A percentile compares a stretch with the other conserved stretches of the same genome.
phyloP scores from a whole-genome alignment of 2,888 invertebrate genomes.

The Lycaena phlaeas region DNA sequence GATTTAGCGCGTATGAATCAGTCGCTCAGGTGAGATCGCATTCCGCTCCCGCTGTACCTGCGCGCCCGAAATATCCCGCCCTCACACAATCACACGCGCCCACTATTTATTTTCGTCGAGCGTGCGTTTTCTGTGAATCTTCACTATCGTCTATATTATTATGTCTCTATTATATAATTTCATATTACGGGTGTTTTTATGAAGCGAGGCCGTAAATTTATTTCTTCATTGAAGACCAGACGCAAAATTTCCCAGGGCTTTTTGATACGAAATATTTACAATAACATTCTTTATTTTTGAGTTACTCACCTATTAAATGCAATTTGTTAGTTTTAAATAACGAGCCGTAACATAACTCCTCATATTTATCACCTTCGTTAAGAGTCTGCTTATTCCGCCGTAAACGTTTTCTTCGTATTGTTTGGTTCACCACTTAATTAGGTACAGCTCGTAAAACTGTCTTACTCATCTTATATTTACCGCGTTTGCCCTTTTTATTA shows the following conservation, averaged over 20 bases:
- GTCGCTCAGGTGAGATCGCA: conserved; percentile 68
- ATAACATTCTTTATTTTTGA: too few species aligned
- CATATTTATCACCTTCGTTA: conserved; percentile 25
- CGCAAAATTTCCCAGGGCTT: too few species aligned
- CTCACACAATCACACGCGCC: conserved; percentile 28
- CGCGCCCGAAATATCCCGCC: conserved; percentile 60
- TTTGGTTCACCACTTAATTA: conserved; percentile 72
- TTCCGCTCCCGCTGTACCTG: conserved; percentile 62
- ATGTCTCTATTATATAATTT: not conserved
- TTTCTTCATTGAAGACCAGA: too few species aligned
- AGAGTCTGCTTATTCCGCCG: conserved; percentile 31
- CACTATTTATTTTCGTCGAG: conserved; percentile 40
- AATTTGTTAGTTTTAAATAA: not conserved
- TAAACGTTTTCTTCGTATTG: conserved; percentile 63
- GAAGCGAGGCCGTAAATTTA: too few species aligned
- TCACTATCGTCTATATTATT: not conserved
- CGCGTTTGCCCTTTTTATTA: conserved; percentile 74
- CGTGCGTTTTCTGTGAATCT: conserved; percentile 21
- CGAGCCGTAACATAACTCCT: conserved; percentile 17
- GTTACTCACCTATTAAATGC: not conserved
- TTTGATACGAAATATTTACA: too few species aligned
- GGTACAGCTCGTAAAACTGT: conserved; percentile 72
- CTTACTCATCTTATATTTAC: conserved; percentile 74
- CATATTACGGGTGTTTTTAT: too few species aligned
- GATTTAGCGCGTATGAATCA: conserved; percentile 67